phyloP scores from a whole-genome alignment of 2,113 vertebrate species.

The Ivindomyrus marchei region DNA sequence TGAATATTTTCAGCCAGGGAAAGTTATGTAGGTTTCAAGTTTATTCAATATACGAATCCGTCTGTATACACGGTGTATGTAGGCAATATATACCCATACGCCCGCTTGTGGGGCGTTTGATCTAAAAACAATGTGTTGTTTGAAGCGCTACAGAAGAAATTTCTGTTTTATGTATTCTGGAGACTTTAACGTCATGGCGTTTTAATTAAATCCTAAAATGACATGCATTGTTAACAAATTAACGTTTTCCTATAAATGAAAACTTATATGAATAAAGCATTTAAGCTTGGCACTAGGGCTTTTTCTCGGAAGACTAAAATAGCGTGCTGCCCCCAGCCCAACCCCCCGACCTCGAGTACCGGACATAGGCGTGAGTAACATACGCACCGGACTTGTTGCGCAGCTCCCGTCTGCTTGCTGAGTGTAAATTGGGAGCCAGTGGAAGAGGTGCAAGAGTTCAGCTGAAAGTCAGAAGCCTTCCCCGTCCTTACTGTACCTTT shows the following conservation, averaged over 20 bases:
- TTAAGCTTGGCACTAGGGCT: neutral
- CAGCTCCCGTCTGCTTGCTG: neutral
- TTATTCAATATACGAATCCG: neutral
- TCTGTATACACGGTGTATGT: neutral
- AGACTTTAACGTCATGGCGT: neutral
- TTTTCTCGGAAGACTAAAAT: neutral
- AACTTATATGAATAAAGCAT: neutral
- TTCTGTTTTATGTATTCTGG: neutral
- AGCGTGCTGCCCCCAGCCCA: neutral
- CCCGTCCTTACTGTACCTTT: slow-evolving; percentile 28
- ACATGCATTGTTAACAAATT: neutral
- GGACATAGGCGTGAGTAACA: slow-evolving; percentile 5
- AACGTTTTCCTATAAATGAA: neutral
- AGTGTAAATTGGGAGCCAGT: slow-evolving; percentile 10
- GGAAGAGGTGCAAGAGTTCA: slow-evolving; percentile 40
- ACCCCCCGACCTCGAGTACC: neutral
- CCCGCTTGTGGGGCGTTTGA: neutral
- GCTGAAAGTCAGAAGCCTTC: slow-evolving; percentile 38
- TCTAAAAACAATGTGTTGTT: neutral
- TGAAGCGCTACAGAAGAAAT: neutral
- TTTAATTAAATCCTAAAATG: neutral
- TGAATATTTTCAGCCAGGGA: neutral
- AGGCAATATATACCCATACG: neutral
- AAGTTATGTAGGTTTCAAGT: neutral
- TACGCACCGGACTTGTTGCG: neutral